Base-by-base conservation (phyloP, 2,888 invertebrate species). In the Eupithecia tripunctaria region DNA sequence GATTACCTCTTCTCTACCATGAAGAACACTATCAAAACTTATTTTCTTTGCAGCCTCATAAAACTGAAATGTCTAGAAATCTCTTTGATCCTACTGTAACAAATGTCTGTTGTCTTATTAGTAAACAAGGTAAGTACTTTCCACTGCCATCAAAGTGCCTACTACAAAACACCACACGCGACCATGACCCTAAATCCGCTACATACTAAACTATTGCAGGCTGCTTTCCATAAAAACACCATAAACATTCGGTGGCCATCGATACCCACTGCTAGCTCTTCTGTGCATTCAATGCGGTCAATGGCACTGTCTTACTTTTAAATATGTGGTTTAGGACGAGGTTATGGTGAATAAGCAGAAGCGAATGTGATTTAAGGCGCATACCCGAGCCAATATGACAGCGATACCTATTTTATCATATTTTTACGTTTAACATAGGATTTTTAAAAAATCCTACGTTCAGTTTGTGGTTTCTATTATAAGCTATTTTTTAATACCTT, bases 221-320 rank as follows among this genome's bases (percentile, higher is more conserved):
- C 63, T 51, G 41, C 41, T 81, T 78, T 78, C 74, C 81, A 81
- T 82, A 80, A 80, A 81, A 79, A 66, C 70, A 68, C 78, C 79
- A 78, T 82, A 78, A 78, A 79, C 72, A 82, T 79, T 78, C 81
- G 66, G 69, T 71, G 73, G 72, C 51, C 62, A 74, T 72, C 77
- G 72, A 74, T 69, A 67, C 12, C 14, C 15, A 74, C 68, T 74
- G 59, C n/a, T 71, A 3, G 43, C 15, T 63, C 27, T 43, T 62
- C 68, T 71, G 66, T 71, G 41, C 10, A 67, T 73, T 64, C 47
- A 68, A 77, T 75, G 74, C 72, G 80, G 81, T 78, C 81, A 81
- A 80, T 80, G 79, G 79, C 78, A 71, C 70, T 70, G 77, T 70
- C 65, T 74, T 73, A 76, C 74, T 74, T 79, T 74, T 74, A 76